Evolutionary conservation across 1,140 invertebrate genomes (phyloP), one percentile per base, ranked within the genome.

Genomic region (Drosophila paulistorum): DNA sequence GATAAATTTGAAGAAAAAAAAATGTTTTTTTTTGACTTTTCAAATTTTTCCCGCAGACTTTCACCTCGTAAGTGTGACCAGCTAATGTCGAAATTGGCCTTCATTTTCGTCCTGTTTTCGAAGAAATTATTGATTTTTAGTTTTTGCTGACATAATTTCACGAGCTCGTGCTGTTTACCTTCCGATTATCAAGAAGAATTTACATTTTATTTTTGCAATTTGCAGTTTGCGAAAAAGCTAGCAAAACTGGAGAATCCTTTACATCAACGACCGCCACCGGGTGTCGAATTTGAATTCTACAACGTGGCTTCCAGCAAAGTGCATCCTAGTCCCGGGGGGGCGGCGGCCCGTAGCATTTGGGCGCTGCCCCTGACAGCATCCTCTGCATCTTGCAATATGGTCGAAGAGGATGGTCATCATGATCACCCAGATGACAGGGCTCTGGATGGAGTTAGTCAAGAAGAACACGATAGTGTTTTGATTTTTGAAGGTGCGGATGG

Each of bases 271-370:
- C 85, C 71, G 81, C 74, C 81, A 37, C 80, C 89, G 73, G 90
- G 81, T 42, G 84, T 87, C 62, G 83, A 87, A 68, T 87, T 87
- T 45, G 90, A 91, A 72, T 91, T 91, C 79, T 92, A 89, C 85
- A 92, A 83, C 90, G 90, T 92, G 90, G 91, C 91, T 65, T 91
- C 89, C 90, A 93, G 93, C 82, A 94, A 91, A 68, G 94, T 95
- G 92, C 95, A 94, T 79, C 95, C 96, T 73, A 96, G 96, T 93
- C 96, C 96, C 92, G 96, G 96, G 93, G 95, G 95, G 89, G 96
- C 96, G 93, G 95, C 96, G 87, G 96, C 96, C 89, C 95, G 96
- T 91, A 96, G 95, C 91, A 96, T 97, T 92, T 97, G 96, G 96
- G 96, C 96, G 91, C 93, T 96, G 93, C 94, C 95, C 92, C 37